These are phyloP conservation scores for Hydractinia symbiolongicarpus DNA, from an alignment of 30 jellyfish, hydroid and myxozoan genomes.

Conservation along the genomic window DNA sequence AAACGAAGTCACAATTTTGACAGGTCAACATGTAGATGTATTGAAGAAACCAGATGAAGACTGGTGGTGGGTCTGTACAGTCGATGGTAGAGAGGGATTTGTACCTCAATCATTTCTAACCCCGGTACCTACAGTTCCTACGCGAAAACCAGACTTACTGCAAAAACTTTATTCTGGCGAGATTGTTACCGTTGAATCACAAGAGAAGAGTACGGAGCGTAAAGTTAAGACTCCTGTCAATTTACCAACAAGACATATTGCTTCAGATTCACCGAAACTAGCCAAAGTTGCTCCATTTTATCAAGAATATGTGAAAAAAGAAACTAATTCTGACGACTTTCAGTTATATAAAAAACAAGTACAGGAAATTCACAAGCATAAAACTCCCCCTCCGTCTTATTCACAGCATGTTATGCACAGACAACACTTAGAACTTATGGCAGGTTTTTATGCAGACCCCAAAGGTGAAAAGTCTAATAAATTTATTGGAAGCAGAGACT, in stretches of 20 bases:
- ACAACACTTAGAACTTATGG: constrained; percentile 14
- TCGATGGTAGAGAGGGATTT: constrained; percentile 4
- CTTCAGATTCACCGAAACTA: constrained; percentile 1
- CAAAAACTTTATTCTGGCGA: background rate
- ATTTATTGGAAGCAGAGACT: background rate
- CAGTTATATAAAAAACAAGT: constrained; percentile 1
- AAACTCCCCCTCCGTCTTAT: background rate
- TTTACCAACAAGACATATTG: background rate
- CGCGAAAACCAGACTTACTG: constrained; percentile 3
- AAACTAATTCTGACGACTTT: background rate
- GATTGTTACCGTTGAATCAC: background rate
- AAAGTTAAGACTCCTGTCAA: constrained; percentile 2
- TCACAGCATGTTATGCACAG: background rate
- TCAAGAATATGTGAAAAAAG: background rate
- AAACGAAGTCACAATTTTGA: constrained; percentile 5
- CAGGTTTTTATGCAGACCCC: background rate
- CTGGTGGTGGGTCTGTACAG: constrained; percentile 3
- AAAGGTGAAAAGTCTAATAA: background rate
- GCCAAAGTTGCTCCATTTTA: constrained; percentile 5
- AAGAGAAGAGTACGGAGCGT: background rate
- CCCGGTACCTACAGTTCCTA: constrained; percentile 5
- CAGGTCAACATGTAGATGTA: constrained; percentile 8
- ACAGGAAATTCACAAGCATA: background rate
- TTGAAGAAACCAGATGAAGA: constrained; percentile 2
- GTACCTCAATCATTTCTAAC: background rate